Conservation (phyloP, 1,140 invertebrate species). For the Cotesia typhae region DNA sequence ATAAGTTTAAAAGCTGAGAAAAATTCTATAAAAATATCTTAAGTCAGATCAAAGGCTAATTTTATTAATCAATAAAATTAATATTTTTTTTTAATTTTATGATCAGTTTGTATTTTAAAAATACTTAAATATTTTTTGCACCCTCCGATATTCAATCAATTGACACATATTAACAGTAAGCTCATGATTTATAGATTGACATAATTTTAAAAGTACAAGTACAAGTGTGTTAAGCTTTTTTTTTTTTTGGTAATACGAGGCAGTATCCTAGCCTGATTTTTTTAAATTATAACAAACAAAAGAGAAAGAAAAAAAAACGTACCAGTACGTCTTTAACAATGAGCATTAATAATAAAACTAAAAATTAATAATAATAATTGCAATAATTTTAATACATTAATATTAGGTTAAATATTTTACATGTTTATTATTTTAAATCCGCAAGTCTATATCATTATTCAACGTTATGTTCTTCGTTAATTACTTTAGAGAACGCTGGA, state of each 20-base stretch:
- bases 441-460: slow-evolving; percentile 11
- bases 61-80: slow-evolving; percentile 2
- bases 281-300: slow-evolving; percentile 21
- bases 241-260: slow-evolving; percentile 56
- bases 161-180: not conserved
- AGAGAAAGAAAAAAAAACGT: slow-evolving; percentile 49
- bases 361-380: slow-evolving; percentile 30
- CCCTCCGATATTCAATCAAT: not conserved
- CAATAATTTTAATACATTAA: slow-evolving; percentile 33
- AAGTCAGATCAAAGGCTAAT: not conserved
- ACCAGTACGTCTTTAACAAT: slow-evolving; percentile 60
- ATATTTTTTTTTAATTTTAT: slow-evolving; percentile 2
- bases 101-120: not conserved
- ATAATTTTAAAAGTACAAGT: slow-evolving; percentile 6
- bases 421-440: slow-evolving; percentile 18
- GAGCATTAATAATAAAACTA: slow-evolving; percentile 51
- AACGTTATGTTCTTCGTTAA: too few relatives aligned
- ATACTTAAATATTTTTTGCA: not conserved
- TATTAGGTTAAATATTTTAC: slow-evolving; percentile 25
- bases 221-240: slow-evolving; percentile 26
- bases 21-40: slow-evolving; percentile 23
- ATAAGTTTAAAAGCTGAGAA: slow-evolving; percentile 1
- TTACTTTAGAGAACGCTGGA: too few relatives aligned
- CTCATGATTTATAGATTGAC: not conserved
- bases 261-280: slow-evolving; percentile 38